These are phyloP conservation scores for Cyclopterus lumpus DNA, from an alignment of 2,797 vertebrate species.

Conservation along the genomic window DNA sequence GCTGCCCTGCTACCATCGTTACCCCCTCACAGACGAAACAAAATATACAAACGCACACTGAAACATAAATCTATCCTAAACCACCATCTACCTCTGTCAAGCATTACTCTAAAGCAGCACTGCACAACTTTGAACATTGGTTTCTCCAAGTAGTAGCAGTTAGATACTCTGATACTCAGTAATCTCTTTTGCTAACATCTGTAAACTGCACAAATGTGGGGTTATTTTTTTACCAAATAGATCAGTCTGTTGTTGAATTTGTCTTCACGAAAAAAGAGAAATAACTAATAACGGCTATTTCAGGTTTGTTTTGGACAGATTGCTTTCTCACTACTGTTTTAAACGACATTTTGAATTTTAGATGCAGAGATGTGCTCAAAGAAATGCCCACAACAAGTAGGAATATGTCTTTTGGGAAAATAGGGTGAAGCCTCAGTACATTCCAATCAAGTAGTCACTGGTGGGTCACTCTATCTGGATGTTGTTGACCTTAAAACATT, in stretches of 20 bases:
- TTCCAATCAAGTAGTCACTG: neutral
- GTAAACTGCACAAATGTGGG: neutral
- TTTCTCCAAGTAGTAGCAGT: neutral
- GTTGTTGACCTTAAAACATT: neutral
- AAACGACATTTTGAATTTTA: conserved; percentile 7
- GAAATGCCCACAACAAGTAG: neutral
- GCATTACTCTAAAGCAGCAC: conserved; percentile 15
- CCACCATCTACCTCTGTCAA: conserved; percentile 13
- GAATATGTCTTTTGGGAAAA: neutral
- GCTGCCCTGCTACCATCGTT: conserved; percentile 72
- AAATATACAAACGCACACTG: conserved; percentile 31
- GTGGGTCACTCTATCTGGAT: neutral
- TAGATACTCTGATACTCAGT: neutral
- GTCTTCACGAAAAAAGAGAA: neutral
- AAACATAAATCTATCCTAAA: conserved; percentile 40
- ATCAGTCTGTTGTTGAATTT: neutral
- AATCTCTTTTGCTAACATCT: neutral
- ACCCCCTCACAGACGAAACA: conserved; percentile 55
- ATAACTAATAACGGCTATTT: neutral
- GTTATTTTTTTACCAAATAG: neutral
- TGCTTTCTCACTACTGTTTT: neutral
- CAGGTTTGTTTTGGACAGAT: neutral
- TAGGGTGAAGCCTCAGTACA: neutral
- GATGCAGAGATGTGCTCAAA: neutral
- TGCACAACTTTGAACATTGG: conserved; percentile 9